A percentile compares a stretch with the other conserved stretches of the same genome.
These are phyloP conservation scores for Bambusicola thoracicus DNA, from an alignment of 2,113 vertebrate genomes.

Conservation along the genomic window DNA sequence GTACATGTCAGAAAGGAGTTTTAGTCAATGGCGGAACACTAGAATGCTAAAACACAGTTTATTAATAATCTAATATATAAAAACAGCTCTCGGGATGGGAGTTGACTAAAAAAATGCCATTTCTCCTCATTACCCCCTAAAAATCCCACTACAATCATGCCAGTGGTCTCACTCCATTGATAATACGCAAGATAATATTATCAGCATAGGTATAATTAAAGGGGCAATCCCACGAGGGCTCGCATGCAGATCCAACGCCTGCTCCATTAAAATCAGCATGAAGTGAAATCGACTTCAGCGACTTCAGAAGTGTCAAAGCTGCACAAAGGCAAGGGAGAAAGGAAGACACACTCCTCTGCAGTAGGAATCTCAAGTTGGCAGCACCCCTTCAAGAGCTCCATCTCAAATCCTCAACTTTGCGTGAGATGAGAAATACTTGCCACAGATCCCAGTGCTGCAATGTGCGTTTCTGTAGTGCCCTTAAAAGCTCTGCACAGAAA, in stretches of 20 bases:
- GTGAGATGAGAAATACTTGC: background rate
- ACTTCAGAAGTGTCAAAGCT: background rate
- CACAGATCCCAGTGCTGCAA: background rate
- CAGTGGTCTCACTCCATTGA: background rate
- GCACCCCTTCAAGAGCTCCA: background rate
- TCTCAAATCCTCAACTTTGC: conserved; percentile 8
- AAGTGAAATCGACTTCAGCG: background rate
- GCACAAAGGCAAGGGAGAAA: background rate
- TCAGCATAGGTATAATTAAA: conserved; percentile 30
- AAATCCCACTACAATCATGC: background rate
- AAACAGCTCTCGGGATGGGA: background rate
- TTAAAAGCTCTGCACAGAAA: background rate
- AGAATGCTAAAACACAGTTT: background rate
- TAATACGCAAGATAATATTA: background rate
- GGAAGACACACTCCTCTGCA: background rate
- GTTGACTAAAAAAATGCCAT: background rate
- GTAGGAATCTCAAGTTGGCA: background rate
- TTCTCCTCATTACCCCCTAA: background rate
- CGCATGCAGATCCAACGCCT: background rate
- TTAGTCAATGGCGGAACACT: background rate
- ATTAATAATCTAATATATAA: background rate
- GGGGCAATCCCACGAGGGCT: background rate
- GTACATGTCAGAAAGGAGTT: background rate
- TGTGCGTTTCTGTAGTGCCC: background rate
- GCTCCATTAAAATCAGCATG: background rate